Conservation (phyloP, 2,113 vertebrate genomes). For the Ranitomeya variabilis region DNA sequence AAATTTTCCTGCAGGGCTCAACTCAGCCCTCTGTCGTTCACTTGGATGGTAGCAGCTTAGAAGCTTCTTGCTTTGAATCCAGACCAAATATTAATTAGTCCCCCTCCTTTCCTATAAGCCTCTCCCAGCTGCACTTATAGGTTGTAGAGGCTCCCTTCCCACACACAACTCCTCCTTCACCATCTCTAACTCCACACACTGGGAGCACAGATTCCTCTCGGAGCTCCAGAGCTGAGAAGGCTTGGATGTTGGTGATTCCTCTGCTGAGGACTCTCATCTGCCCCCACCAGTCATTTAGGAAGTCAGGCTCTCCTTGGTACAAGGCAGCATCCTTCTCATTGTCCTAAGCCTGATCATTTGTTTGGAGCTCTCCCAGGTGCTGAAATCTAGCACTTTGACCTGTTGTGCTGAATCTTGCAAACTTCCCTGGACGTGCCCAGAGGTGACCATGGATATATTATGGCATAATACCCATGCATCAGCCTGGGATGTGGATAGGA, state of each 20-base stretch:
- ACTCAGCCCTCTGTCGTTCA: constrained; percentile 50
- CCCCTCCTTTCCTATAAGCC: constrained; percentile 18
- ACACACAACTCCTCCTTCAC: constrained; percentile 39
- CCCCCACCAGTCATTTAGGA: not conserved
- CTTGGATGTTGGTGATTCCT: not conserved
- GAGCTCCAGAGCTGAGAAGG: constrained; percentile 17
- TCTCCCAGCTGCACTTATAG: constrained; percentile 49
- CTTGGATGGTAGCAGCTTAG: constrained; percentile 10
- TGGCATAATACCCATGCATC: constrained; percentile 22
- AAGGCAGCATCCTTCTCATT: not conserved
- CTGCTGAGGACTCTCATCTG: not conserved
- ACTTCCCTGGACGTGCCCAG: constrained; percentile 34
- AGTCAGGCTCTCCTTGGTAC: not conserved
- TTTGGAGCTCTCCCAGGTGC: constrained; percentile 47
- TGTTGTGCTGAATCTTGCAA: constrained; percentile 41
- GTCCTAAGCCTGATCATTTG: not conserved
- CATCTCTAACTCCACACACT: constrained; percentile 18
- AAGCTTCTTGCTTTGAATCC: constrained; percentile 45
- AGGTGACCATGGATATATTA: not conserved
- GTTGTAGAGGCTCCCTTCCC: constrained; percentile 45
- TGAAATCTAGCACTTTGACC: constrained; percentile 37
- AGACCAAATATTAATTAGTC: constrained; percentile 47
- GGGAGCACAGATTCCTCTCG: constrained; percentile 21
- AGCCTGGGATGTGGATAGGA: not conserved
- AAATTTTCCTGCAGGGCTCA: constrained; percentile 46